A percentile compares a stretch with the other conserved stretches of the same genome.
Conservation (phyloP, 2,888 invertebrate species). For the Onchidella celtica region DNA sequence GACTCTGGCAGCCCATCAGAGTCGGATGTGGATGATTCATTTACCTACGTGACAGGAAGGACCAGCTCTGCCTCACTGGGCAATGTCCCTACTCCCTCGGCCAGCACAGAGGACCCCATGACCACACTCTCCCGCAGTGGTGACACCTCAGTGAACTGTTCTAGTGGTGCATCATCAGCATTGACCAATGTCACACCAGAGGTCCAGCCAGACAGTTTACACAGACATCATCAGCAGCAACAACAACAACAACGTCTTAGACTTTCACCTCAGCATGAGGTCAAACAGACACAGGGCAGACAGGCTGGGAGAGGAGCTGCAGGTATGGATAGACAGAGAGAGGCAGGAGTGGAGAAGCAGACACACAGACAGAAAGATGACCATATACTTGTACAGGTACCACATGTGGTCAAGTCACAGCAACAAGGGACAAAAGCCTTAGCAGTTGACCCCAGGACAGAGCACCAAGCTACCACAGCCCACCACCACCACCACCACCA, state of each 20-base stretch:
- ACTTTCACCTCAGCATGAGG: neutral
- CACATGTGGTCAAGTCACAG: neutral
- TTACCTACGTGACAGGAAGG: neutral
- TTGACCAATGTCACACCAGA: neutral
- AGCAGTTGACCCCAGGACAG: neutral
- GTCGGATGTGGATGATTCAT: neutral
- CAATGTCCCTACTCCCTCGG: neutral
- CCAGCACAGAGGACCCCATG: neutral
- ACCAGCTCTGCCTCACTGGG: neutral
- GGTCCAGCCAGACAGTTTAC: neutral
- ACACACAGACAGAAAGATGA: constrained; percentile 17
- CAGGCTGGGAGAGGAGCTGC: neutral
- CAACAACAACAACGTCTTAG: neutral
- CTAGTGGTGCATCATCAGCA: neutral
- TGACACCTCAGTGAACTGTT: neutral
- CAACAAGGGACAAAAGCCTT: neutral
- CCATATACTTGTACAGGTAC: constrained; percentile 11
- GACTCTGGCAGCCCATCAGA: neutral
- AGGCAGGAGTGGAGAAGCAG: neutral
- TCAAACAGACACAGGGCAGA: neutral
- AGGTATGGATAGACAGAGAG: neutral
- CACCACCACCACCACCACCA: constrained; percentile 9
- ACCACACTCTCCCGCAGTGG: neutral
- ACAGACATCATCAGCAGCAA: too few species aligned
- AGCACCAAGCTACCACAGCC: constrained; percentile 39